Evolutionary conservation across 1,140 invertebrate genomes (phyloP), one percentile per base, ranked within the genome.

Genomic region (Microplitis mediator): DNA sequence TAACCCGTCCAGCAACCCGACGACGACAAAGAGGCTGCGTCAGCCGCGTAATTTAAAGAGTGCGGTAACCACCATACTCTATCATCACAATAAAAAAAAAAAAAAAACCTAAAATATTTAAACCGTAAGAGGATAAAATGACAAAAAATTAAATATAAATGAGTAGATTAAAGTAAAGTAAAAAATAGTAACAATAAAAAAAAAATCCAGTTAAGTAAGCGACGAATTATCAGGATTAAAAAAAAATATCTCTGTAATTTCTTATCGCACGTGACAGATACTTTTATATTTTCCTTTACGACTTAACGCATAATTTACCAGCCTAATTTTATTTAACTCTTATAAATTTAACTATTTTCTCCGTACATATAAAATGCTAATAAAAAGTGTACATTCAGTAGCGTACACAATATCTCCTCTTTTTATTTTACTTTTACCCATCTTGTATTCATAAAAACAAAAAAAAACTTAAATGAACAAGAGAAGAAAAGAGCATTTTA

Each of bases 191-290:
- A 45, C 39, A 9, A 23, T 23, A 23, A 23, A 50, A 32, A 23
- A 62, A 62, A 62, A 60, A 62, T 35, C 13, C 6, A n/a, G 34
- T 35, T 35, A 32, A 34, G 13, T n/a, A 34, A 62, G 34, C n/a
- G 13, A 62, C 32, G 60, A 36, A 35, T 62, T 62, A 62, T 62
- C 14, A 34, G 60, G 5, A 14, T 65, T 13, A 65, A 65, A 65
- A 65, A 39, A 45, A 45, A 45, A 45, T 9, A 51, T 71, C 50
- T 54, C 45, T 56, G 66, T 72, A 72, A 35, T 51, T 72, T 72
- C 64, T 72, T 72, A 72, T 72, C 71, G 11, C 39, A 72, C 64
- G 23, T 51, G 35, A 52, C 64, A 31, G 64, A 67, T 52, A 51
- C 50, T 72, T 52, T 72, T 51, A 71, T 35, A 64, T 58, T 11